Conservation (phyloP, 2,113 vertebrate species). For the Leptodactylus fuscus region DNA sequence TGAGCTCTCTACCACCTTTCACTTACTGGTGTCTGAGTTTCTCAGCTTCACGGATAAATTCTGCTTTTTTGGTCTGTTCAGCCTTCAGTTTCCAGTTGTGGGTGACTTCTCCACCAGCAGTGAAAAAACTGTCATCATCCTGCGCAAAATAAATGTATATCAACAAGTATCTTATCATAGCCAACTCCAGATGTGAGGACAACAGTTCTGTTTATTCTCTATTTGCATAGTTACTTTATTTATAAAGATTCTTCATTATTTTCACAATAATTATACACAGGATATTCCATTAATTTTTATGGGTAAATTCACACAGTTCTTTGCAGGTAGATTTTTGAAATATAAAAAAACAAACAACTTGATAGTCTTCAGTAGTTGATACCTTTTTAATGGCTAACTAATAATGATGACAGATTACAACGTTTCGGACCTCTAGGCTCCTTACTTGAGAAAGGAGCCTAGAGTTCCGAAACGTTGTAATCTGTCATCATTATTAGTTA, state of each 20-base stretch:
- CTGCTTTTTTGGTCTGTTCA: slow-evolving; percentile 70
- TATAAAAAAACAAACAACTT: too few species aligned
- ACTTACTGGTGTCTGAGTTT: slow-evolving; percentile 83
- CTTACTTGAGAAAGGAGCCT: too few species aligned
- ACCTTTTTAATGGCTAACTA: too few species aligned
- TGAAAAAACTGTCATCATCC: slow-evolving; percentile 67
- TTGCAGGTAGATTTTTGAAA: too few species aligned
- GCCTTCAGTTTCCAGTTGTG: slow-evolving; percentile 70
- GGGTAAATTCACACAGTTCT: too few species aligned
- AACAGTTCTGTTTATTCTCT: background rate
- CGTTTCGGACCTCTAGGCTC: too few species aligned
- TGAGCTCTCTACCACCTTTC: too few species aligned
- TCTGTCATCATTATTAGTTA: too few species aligned
- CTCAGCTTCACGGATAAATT: slow-evolving; percentile 81
- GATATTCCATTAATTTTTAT: too few species aligned
- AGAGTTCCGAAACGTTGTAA: too few species aligned
- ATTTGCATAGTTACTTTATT: background rate
- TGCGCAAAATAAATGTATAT: slow-evolving; percentile 63
- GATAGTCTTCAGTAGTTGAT: too few species aligned
- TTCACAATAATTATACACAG: background rate
- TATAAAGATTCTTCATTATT: background rate
- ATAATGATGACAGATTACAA: too few species aligned
- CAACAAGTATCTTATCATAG: background rate
- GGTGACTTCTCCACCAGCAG: slow-evolving; percentile 61
- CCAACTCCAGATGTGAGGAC: background rate